Percentiles rank a stretch among this genome's conserved stretches.
phyloP scores from a whole-genome alignment of 53 echinoderm and acorn worm species.

The Paracentrotus lividus region DNA sequence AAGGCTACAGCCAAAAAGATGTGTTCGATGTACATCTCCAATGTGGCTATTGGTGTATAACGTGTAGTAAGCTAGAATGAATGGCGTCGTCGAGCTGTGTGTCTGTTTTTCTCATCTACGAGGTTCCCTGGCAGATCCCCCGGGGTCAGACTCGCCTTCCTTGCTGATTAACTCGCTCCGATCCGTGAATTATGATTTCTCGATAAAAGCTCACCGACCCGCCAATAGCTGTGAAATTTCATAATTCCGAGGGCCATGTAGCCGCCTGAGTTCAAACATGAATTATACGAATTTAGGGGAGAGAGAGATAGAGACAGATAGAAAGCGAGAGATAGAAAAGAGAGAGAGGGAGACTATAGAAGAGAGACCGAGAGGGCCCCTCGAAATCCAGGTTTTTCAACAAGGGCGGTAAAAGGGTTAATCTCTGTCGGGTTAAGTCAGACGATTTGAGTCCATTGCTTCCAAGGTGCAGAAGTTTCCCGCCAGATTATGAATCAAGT shows the following conservation, averaged over 20 bases:
- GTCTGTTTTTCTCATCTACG: slow-evolving; percentile 70
- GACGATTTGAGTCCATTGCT: background rate
- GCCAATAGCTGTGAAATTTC: slow-evolving; percentile 69
- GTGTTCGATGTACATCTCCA: background rate
- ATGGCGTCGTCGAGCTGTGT: slow-evolving; percentile 9
- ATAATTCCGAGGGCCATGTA: slow-evolving; percentile 52
- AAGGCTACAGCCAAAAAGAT: slow-evolving; percentile 6
- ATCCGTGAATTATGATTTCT: slow-evolving; percentile 65
- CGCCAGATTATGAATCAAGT: slow-evolving; percentile 10
- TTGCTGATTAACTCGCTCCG: slow-evolving; percentile 60
- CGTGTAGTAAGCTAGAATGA: background rate
- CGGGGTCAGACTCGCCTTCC: slow-evolving; percentile 65
- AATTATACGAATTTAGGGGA: background rate
- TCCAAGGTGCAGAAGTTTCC: slow-evolving; percentile 42
- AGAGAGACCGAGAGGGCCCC: too few relatives aligned
- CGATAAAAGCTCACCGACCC: slow-evolving; percentile 68
- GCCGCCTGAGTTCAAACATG: slow-evolving; percentile 41
- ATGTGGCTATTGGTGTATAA: slow-evolving; percentile 19
- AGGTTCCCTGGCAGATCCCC: slow-evolving; percentile 50
- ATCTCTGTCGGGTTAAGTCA: background rate
- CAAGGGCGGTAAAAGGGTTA: background rate
- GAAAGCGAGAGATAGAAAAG: background rate
- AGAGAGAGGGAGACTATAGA: too few relatives aligned
- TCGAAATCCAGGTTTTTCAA: too few relatives aligned
- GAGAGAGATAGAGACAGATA: background rate